Percentiles rank a stretch among this genome's conserved stretches.
These are phyloP conservation scores for Lamprologus lemairii DNA, from an alignment of 2,113 vertebrate genomes.

Conservation along the genomic window DNA sequence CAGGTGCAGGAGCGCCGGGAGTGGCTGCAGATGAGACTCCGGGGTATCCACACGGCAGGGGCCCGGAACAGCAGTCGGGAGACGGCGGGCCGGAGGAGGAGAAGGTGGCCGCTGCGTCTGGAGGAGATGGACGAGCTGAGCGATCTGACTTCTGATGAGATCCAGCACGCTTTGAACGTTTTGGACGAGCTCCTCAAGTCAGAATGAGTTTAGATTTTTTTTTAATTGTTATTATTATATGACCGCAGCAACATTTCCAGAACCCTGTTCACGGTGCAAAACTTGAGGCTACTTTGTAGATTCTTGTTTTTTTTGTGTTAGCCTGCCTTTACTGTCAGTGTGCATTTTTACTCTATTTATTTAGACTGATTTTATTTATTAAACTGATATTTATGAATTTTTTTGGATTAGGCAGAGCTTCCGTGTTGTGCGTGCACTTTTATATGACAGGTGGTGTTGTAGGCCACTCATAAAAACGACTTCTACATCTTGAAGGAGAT, in stretches of 20 bases:
- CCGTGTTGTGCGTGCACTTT: conserved; percentile 5
- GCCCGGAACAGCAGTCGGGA: conserved; percentile 10
- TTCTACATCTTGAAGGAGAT: neutral
- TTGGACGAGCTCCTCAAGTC: conserved; percentile 43
- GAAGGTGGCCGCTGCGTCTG: conserved; percentile 27
- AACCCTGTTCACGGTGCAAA: neutral
- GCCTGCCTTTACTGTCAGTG: neutral
- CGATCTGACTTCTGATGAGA: conserved; percentile 50
- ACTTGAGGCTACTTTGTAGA: neutral
- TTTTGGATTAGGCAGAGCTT: neutral
- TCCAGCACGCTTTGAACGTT: conserved; percentile 27
- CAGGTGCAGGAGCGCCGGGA: conserved; percentile 77
- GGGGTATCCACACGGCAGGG: conserved; percentile 72
- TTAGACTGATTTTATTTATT: conserved; percentile 5
- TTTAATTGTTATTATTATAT: neutral
- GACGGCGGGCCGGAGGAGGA: neutral
- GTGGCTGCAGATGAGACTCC: conserved; percentile 83
- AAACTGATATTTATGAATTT: neutral
- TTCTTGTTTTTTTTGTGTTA: neutral
- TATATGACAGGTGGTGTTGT: neutral
- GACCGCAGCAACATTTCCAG: neutral
- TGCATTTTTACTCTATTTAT: neutral
- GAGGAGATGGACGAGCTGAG: conserved; percentile 41
- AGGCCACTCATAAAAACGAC: neutral
- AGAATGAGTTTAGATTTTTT: neutral